Percentiles rank a stretch among this genome's conserved stretches.
phyloP scores from a whole-genome alignment of 2,797 vertebrate species.

The Hypotaenidia okinawae region DNA sequence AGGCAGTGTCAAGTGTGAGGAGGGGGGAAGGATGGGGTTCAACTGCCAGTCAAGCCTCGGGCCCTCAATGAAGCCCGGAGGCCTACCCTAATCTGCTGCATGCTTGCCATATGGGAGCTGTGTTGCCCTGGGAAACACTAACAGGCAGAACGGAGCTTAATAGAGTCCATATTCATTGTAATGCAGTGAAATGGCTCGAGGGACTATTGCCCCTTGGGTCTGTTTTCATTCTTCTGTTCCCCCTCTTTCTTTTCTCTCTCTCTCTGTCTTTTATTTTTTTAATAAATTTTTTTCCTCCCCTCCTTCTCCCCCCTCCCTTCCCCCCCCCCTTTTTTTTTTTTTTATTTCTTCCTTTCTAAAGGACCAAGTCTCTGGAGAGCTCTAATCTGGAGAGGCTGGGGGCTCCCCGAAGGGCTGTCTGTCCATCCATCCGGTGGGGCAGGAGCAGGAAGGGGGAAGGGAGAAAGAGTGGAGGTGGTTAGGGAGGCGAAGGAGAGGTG shows the following conservation, averaged over 20 bases:
- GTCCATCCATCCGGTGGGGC: not conserved
- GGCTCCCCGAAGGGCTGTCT: constrained; percentile 77
- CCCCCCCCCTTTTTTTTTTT: not conserved
- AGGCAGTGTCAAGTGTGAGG: constrained; percentile 99
- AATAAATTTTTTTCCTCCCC: constrained; percentile 60
- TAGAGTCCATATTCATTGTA: constrained; percentile 99
- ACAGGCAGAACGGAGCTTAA: constrained; percentile 99
- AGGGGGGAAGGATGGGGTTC: constrained; percentile 89
- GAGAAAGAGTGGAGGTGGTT: constrained; percentile 29
- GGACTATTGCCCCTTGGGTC: constrained; percentile 89
- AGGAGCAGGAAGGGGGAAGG: constrained; percentile 26
- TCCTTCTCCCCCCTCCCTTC: constrained; percentile 36
- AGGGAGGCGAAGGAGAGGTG: constrained; percentile 36
- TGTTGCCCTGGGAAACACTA: constrained; percentile 97
- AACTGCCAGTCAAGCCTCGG: constrained; percentile 87
- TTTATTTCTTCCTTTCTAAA: constrained; percentile 65
- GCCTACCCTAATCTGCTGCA: constrained; percentile 91
- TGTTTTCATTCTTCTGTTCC: constrained; percentile 81
- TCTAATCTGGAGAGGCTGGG: constrained; percentile 90
- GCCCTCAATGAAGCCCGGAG: constrained; percentile 79
- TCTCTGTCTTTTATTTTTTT: constrained; percentile 60
- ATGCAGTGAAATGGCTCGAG: constrained; percentile 94
- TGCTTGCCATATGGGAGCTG: constrained; percentile 97
- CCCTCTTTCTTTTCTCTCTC: constrained; percentile 71
- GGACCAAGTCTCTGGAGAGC: constrained; percentile 81